phyloP scores from a whole-genome alignment of 2,113 vertebrate species.

The Nycticebus coucang region DNA sequence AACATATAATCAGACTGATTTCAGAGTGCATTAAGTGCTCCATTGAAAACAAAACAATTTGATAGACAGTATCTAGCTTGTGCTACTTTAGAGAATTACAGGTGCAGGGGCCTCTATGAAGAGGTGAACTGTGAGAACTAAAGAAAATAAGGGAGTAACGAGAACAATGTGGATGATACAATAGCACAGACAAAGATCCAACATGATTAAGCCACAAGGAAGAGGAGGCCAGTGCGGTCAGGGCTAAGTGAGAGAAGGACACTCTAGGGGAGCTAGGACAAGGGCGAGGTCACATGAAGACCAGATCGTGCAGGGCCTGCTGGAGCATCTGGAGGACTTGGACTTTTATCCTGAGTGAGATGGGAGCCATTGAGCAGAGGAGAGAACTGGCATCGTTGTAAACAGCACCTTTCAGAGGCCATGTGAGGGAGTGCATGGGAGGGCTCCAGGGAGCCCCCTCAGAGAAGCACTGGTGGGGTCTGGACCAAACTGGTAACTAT shows the following conservation, averaged over 20 bases:
- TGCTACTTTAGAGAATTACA: not conserved
- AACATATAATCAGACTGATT: not conserved
- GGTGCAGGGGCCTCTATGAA: not conserved
- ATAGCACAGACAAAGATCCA: not conserved
- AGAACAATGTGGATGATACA: not conserved
- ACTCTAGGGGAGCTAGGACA: not conserved
- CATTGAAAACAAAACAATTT: not conserved
- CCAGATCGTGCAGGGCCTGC: not conserved
- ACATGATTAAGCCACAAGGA: not conserved
- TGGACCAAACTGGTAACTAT: not conserved
- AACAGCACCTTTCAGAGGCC: not conserved
- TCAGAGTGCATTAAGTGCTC: not conserved
- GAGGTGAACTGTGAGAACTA: not conserved
- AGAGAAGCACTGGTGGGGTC: fast-evolving
- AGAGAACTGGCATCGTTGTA: not conserved
- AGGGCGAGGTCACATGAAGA: not conserved
- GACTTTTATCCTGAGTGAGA: not conserved
- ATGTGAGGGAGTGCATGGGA: not conserved
- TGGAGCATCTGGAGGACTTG: too few relatives aligned
- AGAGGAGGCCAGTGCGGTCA: not conserved
- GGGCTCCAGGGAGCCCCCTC: fast-evolving
- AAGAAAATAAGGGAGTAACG: not conserved
- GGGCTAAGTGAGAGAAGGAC: not conserved
- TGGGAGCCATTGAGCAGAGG: not conserved
- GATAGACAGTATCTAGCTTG: not conserved